These are phyloP conservation scores for Tympanuchus pallidicinctus DNA, from an alignment of 2,113 vertebrate species.

Conservation along the genomic window DNA sequence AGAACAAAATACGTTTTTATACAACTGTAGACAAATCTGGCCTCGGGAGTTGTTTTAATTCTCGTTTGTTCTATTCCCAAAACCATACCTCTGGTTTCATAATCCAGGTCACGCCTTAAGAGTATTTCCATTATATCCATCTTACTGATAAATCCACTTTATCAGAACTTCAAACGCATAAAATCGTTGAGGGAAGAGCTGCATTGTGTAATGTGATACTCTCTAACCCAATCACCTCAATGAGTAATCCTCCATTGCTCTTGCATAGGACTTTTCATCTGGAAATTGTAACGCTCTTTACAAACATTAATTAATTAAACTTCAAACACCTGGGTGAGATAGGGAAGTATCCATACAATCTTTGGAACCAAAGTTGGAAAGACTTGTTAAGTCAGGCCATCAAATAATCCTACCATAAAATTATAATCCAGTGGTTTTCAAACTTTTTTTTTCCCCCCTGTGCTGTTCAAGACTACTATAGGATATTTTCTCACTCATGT, in stretches of 20 bases:
- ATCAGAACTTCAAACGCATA: slow-evolving; percentile 74
- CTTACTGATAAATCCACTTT: slow-evolving; percentile 72
- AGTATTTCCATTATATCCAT: slow-evolving; percentile 72
- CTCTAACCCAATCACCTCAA: slow-evolving; percentile 69
- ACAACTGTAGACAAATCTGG: slow-evolving; percentile 67
- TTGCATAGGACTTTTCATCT: slow-evolving; percentile 75
- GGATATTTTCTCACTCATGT: slow-evolving; percentile 1
- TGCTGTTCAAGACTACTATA: not conserved
- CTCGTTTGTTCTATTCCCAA: slow-evolving; percentile 74
- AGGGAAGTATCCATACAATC: slow-evolving; percentile 68
- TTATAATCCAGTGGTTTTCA: slow-evolving; percentile 65
- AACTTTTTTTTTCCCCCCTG: not conserved
- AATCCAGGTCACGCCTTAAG: slow-evolving; percentile 73
- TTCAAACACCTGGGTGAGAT: slow-evolving; percentile 69
- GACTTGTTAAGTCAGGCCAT: slow-evolving; percentile 68
- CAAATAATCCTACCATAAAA: slow-evolving; percentile 60
- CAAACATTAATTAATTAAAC: slow-evolving; percentile 78
- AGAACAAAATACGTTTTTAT: slow-evolving; percentile 60
- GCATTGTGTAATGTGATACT: slow-evolving; percentile 78
- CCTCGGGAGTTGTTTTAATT: slow-evolving; percentile 76
- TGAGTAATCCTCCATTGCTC: slow-evolving; percentile 73
- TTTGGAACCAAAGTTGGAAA: slow-evolving; percentile 71
- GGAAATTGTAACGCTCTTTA: slow-evolving; percentile 72
- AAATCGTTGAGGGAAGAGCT: slow-evolving; percentile 73
- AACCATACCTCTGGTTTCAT: slow-evolving; percentile 72